These are phyloP conservation scores for Marasmarcha lunaedactyla DNA, from an alignment of 2,888 invertebrate genomes.

Conservation along the genomic window DNA sequence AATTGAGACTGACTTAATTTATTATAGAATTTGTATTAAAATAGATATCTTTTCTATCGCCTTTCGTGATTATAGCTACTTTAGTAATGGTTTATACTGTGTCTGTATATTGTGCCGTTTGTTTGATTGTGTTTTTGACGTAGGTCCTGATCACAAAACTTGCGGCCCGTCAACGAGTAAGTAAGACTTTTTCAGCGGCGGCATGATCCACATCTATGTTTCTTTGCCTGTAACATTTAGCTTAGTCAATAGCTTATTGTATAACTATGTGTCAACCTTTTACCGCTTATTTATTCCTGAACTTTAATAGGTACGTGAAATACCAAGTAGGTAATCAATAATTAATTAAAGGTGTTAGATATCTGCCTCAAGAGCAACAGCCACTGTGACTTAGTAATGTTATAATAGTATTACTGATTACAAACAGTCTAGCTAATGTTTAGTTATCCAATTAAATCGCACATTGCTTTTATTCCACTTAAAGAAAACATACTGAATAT, in stretches of 20 bases:
- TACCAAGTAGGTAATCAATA: too few relatives aligned
- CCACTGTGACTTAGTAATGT: too few relatives aligned
- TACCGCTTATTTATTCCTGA: too few relatives aligned
- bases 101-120: conserved; percentile 57
- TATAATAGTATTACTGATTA: too few relatives aligned
- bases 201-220: conserved; percentile 50
- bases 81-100: conserved; percentile 15
- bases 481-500: too few relatives aligned
- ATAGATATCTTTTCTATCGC: conserved; percentile 29
- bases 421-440: too few relatives aligned
- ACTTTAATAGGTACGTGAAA: too few relatives aligned
- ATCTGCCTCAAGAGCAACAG: too few relatives aligned
- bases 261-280: conserved; percentile 11
- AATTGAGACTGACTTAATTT: conserved; percentile 23
- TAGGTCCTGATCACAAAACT: conserved; percentile 70
- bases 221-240: conserved; percentile 51
- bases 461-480: too few relatives aligned
- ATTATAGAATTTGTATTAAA: conserved; percentile 34
- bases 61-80: conserved; percentile 15
- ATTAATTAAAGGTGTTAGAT: too few relatives aligned
- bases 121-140: conserved; percentile 67
- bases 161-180: conserved; percentile 68
- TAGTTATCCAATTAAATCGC: too few relatives aligned
- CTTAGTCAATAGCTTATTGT: conserved; percentile 42
- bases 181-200: conserved; percentile 47